Evolutionary conservation across 2,797 vertebrate species (phyloP), one percentile per base, ranked within the genome.

Genomic region (Labroides dimidiatus): DNA sequence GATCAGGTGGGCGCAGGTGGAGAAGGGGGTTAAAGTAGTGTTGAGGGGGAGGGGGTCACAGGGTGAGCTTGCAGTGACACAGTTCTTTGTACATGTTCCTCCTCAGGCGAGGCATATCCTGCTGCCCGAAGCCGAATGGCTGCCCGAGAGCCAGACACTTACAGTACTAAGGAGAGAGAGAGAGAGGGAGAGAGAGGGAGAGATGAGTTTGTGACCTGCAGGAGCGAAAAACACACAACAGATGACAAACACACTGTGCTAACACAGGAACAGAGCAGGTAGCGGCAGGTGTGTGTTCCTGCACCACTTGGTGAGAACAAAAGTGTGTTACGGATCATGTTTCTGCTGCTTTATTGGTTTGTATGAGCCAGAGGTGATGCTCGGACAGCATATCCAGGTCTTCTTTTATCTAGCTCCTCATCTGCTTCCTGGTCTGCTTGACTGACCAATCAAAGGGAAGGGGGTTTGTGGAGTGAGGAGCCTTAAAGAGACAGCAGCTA

Each of bases 1-100:
- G 62, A 39, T 41, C 17, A 4, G 19, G 43, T 43, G 48, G 71
- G 73, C 47, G 63, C 50, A 54, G 60, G 59, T 55, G 56, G 48
- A 61, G 15, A 52, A 54, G 56, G 69, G 21, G 19, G 57, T 14
- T 36, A 4, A 33, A 14, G 14, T 16, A 8, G 15, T 4, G 48
- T 24, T 4, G 13, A 7, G 47, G 5, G n/a, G n/a, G n/a, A 21
- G 37, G 1, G 54, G 77, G 90, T 96, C 95, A 97, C 94, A 96
- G 94, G 67, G 89, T 94, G 75, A 97, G 95, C 90, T 96, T 96
- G 94, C 96, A 96, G 93, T 96, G 95, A 93, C 97, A 98, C 57
- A 98, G 95, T 95, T 98, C 97, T 94, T 97, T 97, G 94, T 98
- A 98, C 95, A 98, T 98, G 78, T 96, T 94, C 78, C 96, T 95